phyloP scores from a whole-genome alignment of 1,140 invertebrate genomes.

The Cotesia chilonis region DNA sequence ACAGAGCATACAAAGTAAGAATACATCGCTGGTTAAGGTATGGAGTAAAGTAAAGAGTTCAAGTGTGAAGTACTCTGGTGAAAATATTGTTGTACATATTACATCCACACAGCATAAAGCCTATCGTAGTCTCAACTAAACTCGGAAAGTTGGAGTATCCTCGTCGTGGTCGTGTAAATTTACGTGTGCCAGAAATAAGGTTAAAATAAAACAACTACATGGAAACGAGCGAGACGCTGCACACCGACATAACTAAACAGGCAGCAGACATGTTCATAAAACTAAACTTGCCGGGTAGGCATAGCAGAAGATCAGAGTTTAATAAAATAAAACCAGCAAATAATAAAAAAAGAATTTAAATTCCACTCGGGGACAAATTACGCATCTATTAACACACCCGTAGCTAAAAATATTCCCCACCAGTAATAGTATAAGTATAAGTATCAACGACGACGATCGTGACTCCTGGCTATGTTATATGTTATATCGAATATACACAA shows the following conservation, averaged over 20 bases:
- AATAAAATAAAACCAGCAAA: neutral
- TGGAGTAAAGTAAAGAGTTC: neutral
- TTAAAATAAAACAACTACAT: neutral
- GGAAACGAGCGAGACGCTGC: neutral
- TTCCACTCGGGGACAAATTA: constrained; percentile 36
- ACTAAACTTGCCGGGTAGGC: constrained; percentile 6
- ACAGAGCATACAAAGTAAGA: no score
- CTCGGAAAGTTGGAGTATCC: neutral
- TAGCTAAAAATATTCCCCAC: no score
- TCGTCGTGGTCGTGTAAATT: constrained; percentile 16
- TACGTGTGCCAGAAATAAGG: constrained; percentile 17
- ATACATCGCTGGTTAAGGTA: neutral
- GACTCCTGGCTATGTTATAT: neutral
- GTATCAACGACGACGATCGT: neutral
- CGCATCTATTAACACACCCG: constrained; percentile 33
- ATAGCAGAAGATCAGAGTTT: neutral
- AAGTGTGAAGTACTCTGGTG: no score
- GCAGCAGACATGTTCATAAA: constrained; percentile 32
- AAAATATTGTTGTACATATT: neutral
- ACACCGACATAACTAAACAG: neutral
- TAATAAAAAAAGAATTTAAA: constrained; percentile 33
- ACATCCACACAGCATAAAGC: constrained; percentile 4
- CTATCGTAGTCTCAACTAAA: neutral
- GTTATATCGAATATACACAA: constrained; percentile 16
- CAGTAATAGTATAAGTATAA: constrained; percentile 8